Percentiles rank a stretch among this genome's conserved stretches.
phyloP scores from a whole-genome alignment of 2,888 invertebrate genomes.

The Rosalia funebris region DNA sequence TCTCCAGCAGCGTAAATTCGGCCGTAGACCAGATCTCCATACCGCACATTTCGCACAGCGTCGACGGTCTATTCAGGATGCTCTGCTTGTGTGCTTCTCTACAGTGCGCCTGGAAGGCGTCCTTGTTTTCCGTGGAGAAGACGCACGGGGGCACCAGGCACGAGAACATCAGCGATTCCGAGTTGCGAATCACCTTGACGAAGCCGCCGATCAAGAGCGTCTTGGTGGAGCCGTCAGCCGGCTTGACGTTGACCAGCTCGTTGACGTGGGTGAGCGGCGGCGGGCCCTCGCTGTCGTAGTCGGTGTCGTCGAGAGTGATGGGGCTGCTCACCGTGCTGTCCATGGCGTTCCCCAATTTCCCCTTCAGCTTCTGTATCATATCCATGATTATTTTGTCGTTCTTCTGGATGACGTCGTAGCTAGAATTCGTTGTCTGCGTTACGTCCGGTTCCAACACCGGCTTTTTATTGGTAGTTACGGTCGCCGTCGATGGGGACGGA shows the following conservation, averaged over 20 bases:
- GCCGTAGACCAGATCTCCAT: constrained; percentile 32
- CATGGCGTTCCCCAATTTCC: constrained; percentile 44
- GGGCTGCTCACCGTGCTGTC: constrained; percentile 19
- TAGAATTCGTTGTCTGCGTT: constrained; percentile 29
- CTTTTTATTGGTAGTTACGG: constrained; percentile 35
- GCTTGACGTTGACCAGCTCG: constrained; percentile 30
- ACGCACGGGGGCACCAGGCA: constrained; percentile 56
- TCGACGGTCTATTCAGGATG: constrained; percentile 31
- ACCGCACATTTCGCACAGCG: constrained; percentile 45
- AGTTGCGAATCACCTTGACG: constrained; percentile 44
- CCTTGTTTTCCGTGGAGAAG: constrained; percentile 51
- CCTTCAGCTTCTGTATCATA: constrained; percentile 53
- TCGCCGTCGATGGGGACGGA: not conserved
- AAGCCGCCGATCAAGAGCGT: constrained; percentile 44
- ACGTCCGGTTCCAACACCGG: constrained; percentile 40
- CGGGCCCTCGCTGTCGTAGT: constrained; percentile 37
- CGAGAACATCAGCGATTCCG: constrained; percentile 47
- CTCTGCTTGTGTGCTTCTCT: constrained; percentile 49
- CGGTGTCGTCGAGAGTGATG: constrained; percentile 5
- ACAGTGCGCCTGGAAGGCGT: constrained; percentile 57
- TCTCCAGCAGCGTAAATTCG: constrained; percentile 41
- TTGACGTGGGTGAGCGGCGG: constrained; percentile 46
- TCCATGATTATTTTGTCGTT: constrained; percentile 45
- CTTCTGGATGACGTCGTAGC: constrained; percentile 43
- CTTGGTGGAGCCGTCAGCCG: constrained; percentile 25